A percentile compares a stretch with the other conserved stretches of the same genome.
These are phyloP conservation scores for Philonicus albiceps DNA, from an alignment of 2,888 invertebrate genomes.

Conservation along the genomic window DNA sequence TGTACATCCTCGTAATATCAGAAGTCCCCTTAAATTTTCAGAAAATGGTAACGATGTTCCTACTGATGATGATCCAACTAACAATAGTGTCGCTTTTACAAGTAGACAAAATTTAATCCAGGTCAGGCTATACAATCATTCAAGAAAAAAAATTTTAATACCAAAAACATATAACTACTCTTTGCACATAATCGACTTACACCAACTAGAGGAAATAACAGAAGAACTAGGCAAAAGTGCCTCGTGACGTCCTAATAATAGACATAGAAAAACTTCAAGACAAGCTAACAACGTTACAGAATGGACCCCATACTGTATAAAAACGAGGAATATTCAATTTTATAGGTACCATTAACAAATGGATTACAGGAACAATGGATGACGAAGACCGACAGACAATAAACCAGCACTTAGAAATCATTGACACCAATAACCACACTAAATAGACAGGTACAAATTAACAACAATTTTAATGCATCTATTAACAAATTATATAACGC, in stretches of 20 bases:
- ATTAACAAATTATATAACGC: too few relatives aligned
- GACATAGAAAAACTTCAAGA: too few relatives aligned
- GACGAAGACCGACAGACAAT: slow-evolving; percentile 15
- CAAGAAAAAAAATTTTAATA: neutral
- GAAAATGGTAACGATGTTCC: neutral
- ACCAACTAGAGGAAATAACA: neutral
- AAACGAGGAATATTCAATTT: slow-evolving; percentile 45
- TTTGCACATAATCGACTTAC: neutral
- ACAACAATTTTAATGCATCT: too few relatives aligned
- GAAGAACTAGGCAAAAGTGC: neutral
- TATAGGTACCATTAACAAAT: slow-evolving; percentile 45
- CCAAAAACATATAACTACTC: neutral
- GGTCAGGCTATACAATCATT: too few relatives aligned
- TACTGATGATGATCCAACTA: too few relatives aligned
- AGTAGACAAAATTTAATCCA: too few relatives aligned
- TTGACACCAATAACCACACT: too few relatives aligned
- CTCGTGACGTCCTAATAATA: too few relatives aligned
- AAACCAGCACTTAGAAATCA: too few relatives aligned
- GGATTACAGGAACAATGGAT: slow-evolving; percentile 44
- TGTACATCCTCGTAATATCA: too few relatives aligned
- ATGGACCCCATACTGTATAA: slow-evolving; percentile 29
- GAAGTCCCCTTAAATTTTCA: slow-evolving; percentile 6
- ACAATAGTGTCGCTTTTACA: too few relatives aligned
- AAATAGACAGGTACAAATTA: too few relatives aligned
- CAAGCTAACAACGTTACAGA: neutral